These are phyloP conservation scores for Chlorocebus sabaeus DNA, from an alignment of 2,113 vertebrate species.

Conservation along the genomic window DNA sequence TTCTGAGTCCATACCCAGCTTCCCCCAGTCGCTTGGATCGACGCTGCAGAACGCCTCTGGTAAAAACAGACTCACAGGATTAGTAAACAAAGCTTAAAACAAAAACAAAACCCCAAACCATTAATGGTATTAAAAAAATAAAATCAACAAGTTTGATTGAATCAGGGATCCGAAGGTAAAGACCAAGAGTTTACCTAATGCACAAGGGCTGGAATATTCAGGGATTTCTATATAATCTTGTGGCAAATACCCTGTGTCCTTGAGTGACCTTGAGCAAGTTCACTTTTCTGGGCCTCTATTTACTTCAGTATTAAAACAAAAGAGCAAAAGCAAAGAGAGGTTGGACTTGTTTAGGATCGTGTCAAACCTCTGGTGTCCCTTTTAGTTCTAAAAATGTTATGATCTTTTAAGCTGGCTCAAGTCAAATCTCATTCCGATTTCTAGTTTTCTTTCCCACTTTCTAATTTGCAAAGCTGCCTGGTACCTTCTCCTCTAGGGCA, in stretches of 20 bases:
- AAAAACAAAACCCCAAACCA: not conserved
- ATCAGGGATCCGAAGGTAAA: not conserved
- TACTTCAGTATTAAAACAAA: not conserved
- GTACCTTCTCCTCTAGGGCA: not conserved
- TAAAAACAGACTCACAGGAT: not conserved
- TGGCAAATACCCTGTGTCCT: not conserved
- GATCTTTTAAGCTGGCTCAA: not conserved
- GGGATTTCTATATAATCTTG: not conserved
- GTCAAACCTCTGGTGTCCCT: rapidly evolving
- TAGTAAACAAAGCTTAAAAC: not conserved
- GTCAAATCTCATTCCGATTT: not conserved
- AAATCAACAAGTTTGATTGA: not conserved
- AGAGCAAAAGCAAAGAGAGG: not conserved
- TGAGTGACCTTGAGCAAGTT: slow-evolving; percentile 34
- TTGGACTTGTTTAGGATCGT: too few relatives aligned
- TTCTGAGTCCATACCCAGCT: not conserved
- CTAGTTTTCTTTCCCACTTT: not conserved
- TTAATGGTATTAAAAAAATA: not conserved
- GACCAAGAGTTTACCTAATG: not conserved
- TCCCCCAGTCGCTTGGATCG: not conserved
- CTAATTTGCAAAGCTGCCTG: not conserved
- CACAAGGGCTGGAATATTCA: not conserved
- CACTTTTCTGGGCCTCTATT: not conserved
- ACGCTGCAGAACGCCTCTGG: not conserved
- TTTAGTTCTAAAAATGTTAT: rapidly evolving